A percentile compares a stretch with the other conserved stretches of the same genome.
Evolutionary conservation across 2,797 vertebrate genomes (phyloP).

Genomic region (Sebastes itinus): DNA sequence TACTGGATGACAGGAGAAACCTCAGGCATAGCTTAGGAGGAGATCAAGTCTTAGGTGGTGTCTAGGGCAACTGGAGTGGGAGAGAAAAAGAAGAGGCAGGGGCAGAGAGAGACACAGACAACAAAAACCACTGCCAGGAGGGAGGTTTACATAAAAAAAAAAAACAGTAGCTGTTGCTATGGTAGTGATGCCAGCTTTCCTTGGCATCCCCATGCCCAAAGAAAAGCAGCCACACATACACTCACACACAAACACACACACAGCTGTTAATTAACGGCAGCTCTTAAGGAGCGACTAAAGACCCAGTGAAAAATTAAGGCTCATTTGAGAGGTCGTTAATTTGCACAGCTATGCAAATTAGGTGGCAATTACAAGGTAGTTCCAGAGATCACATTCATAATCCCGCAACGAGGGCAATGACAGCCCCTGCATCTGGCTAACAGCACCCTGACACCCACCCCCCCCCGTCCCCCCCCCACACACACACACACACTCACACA

Average conservation of each 20-base stretch:
- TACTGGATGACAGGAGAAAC: not conserved
- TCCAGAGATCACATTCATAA: conserved; percentile 59
- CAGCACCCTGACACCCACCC: not conserved
- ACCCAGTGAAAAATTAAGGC: conserved; percentile 72
- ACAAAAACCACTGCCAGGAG: not conserved
- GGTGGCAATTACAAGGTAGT: conserved; percentile 67
- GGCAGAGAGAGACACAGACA: not conserved
- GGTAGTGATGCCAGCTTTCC: conserved; percentile 23
- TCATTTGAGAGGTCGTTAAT: conserved; percentile 75
- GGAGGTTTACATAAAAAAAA: not conserved
- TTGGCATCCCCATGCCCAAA: conserved; percentile 27
- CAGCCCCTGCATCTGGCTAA: conserved; percentile 41
- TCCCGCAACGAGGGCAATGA: conserved; percentile 43
- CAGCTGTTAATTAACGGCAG: conserved; percentile 62
- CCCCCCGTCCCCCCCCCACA: not conserved
- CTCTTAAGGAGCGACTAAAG: conserved; percentile 73
- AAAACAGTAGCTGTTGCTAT: conserved; percentile 11
- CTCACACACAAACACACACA: conserved; percentile 24
- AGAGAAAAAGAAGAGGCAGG: not conserved
- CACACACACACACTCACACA: not conserved
- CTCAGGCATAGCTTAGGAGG: not conserved
- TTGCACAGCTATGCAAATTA: conserved; percentile 78
- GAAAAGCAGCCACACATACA: conserved; percentile 14
- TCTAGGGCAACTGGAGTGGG: not conserved
- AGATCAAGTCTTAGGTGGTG: conserved; percentile 17